A percentile compares a stretch with the other conserved stretches of the same genome.
These are phyloP conservation scores for Alsophila aescularia DNA, from an alignment of 2,888 invertebrate genomes.

Conservation along the genomic window DNA sequence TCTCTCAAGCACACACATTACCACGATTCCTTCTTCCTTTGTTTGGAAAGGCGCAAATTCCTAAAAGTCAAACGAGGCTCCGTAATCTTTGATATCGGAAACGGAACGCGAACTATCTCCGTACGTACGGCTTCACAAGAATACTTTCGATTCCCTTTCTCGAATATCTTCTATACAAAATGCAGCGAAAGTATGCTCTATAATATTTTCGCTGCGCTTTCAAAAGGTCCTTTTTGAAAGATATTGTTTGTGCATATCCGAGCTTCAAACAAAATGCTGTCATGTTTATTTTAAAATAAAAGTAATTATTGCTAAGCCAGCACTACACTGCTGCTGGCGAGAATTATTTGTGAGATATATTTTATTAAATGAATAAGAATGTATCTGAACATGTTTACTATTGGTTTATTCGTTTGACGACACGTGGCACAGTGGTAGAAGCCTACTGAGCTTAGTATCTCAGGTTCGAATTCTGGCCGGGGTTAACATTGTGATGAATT, in stretches of 20 bases:
- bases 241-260: slow-evolving; percentile 5
- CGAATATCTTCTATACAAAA: slow-evolving; percentile 16
- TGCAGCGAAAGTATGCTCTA: slow-evolving; percentile 16
- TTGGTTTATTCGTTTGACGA: too few species aligned
- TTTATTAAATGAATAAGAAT: too few species aligned
- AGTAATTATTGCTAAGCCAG: too few species aligned
- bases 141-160: slow-evolving; percentile 29
- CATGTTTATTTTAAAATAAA: neutral
- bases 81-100: slow-evolving; percentile 20
- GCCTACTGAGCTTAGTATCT: too few species aligned
- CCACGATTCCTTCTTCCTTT: neutral
- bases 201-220: slow-evolving; percentile 17
- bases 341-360: too few species aligned
- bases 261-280: neutral
- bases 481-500: too few species aligned
- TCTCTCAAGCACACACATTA: neutral
- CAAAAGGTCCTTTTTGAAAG: slow-evolving; percentile 1
- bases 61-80: slow-evolving; percentile 1
- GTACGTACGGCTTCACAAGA: slow-evolving; percentile 20
- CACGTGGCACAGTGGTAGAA: too few species aligned
- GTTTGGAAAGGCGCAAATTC: slow-evolving; percentile 12
- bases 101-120: slow-evolving; percentile 21
- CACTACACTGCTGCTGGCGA: too few species aligned
- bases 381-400: too few species aligned
- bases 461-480: too few species aligned